Conservation (phyloP, 1,140 invertebrate genomes). For the Drosophila chauvacae region DNA sequence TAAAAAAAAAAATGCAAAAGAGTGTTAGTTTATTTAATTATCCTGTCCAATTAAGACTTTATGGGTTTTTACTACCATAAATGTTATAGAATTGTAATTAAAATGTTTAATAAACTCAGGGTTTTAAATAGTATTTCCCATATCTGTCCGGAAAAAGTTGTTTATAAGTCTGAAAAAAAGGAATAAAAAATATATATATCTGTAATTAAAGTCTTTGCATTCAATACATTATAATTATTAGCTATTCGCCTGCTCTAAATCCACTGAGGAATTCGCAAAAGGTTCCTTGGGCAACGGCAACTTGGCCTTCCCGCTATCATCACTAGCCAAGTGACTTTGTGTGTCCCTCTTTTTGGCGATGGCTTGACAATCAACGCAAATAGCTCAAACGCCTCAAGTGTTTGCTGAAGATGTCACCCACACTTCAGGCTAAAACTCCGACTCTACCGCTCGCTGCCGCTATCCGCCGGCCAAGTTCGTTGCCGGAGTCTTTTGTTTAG, state of each 20-base stretch:
- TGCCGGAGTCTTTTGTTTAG: conserved; percentile 81
- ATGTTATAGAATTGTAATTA: conserved; percentile 1
- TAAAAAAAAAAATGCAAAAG: neutral
- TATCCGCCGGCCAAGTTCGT: conserved; percentile 62
- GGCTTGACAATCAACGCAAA: conserved; percentile 81
- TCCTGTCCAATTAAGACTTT: neutral
- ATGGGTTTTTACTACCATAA: neutral
- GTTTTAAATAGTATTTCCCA: neutral
- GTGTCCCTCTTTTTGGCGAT: conserved; percentile 40
- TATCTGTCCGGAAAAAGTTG: neutral
- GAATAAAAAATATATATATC: too few relatives aligned
- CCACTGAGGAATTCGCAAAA: neutral
- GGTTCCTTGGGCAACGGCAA: conserved; percentile 1
- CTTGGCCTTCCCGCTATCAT: conserved; percentile 10
- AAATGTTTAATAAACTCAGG: neutral
- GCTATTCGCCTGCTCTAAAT: neutral
- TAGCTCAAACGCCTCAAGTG: conserved; percentile 82
- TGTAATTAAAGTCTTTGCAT: neutral
- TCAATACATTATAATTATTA: neutral
- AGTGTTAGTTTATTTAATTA: conserved; percentile 7
- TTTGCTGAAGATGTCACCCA: conserved; percentile 82
- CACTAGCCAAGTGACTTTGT: conserved; percentile 27
- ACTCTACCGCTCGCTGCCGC: conserved; percentile 12
- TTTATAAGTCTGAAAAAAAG: neutral
- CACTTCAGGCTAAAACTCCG: conserved; percentile 62